Percentiles rank a stretch among this genome's conserved stretches.
Conservation (phyloP, 2,888 invertebrate genomes). For the Panopea generosa region DNA sequence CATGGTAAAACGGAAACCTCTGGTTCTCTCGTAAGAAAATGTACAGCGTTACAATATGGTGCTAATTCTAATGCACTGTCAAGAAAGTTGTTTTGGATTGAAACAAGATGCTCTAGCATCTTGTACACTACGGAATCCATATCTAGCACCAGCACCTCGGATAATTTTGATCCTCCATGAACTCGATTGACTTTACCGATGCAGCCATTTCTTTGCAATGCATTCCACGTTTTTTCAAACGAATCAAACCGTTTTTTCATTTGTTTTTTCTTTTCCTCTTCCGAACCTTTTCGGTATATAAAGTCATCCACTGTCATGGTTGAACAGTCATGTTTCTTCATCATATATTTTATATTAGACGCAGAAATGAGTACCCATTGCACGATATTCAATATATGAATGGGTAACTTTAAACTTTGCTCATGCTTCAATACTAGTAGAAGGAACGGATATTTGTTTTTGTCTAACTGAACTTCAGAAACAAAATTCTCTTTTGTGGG, state of each 20-base stretch:
- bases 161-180: slow-evolving; percentile 33
- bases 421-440: slow-evolving; percentile 19
- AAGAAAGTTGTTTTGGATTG: slow-evolving; percentile 60
- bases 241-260: slow-evolving; percentile 6
- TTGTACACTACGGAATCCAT: slow-evolving; percentile 32
- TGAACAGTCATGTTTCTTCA: slow-evolving; percentile 48
- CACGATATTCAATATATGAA: slow-evolving; percentile 30
- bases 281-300: background rate
- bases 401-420: slow-evolving; percentile 24
- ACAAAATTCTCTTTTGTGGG: slow-evolving; percentile 30
- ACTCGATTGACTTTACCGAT: background rate
- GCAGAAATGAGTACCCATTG: slow-evolving; percentile 53
- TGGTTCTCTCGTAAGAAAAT: slow-evolving; percentile 29
- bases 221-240: slow-evolving; percentile 14
- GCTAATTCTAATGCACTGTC: slow-evolving; percentile 29
- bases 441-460: slow-evolving; percentile 33
- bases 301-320: slow-evolving; percentile 34
- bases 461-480: slow-evolving; percentile 18
- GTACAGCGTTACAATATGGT: slow-evolving; percentile 25
- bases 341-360: slow-evolving; percentile 39
- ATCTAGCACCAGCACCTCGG: slow-evolving; percentile 48
- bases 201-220: background rate
- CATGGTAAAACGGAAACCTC: slow-evolving; percentile 14
- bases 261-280: background rate
- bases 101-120: slow-evolving; percentile 39